A percentile compares a stretch with the other conserved stretches of the same genome.
Conservation (phyloP, 1,140 invertebrate genomes). For the Tenebrio molitor region DNA sequence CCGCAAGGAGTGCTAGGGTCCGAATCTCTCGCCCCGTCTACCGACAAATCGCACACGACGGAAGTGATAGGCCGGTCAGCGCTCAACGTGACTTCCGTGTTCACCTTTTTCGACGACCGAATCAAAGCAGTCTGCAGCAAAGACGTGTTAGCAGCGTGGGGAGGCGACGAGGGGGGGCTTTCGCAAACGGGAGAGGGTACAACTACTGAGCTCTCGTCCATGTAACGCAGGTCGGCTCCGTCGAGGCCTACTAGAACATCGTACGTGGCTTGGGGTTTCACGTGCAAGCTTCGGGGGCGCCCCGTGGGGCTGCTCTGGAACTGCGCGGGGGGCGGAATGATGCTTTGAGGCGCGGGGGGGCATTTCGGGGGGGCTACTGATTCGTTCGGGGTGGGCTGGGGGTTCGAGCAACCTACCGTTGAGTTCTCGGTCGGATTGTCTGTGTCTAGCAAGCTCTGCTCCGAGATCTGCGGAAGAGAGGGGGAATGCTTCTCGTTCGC, state of each 20-base stretch:
- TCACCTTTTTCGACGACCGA: conserved; percentile 72
- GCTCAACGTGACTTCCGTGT: conserved; percentile 78
- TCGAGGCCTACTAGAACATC: conserved; percentile 84
- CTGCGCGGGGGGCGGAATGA: conserved; percentile 71
- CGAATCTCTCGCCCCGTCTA: conserved; percentile 55
- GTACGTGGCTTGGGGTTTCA: conserved; percentile 73
- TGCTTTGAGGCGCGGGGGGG: conserved; percentile 63
- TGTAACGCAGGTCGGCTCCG: conserved; percentile 84
- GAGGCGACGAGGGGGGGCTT: conserved; percentile 78
- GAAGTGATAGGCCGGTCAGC: conserved; percentile 66
- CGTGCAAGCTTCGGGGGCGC: conserved; percentile 71
- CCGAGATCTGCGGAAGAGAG: conserved; percentile 77
- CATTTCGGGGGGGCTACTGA: conserved; percentile 15
- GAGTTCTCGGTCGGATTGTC: conserved; percentile 68
- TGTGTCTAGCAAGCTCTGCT: conserved; percentile 74
- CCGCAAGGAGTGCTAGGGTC: conserved; percentile 55
- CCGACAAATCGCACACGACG: conserved; percentile 68
- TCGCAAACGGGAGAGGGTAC: conserved; percentile 80
- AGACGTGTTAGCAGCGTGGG: conserved; percentile 67
- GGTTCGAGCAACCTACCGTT: conserved; percentile 58
- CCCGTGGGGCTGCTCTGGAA: conserved; percentile 67
- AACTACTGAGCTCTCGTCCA: conserved; percentile 92
- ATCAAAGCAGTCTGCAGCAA: conserved; percentile 79
- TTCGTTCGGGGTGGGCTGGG: conserved; percentile 46
- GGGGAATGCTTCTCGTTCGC: conserved; percentile 65